Base-by-base conservation (phyloP, 2,888 invertebrate genomes). In the Cheilosia scutellata region DNA sequence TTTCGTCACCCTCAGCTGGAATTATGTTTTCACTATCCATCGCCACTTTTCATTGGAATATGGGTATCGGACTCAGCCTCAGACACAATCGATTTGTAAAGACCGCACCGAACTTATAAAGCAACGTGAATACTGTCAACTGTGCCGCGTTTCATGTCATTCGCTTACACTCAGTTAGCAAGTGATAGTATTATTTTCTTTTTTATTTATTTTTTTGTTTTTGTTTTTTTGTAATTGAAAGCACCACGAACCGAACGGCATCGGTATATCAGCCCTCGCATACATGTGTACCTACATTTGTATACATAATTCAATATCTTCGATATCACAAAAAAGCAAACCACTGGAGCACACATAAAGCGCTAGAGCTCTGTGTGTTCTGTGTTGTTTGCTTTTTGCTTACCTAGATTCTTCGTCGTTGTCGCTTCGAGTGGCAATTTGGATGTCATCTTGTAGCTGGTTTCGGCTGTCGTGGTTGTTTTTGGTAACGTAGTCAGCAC, bases 321-420 rank as follows among this genome's bases (percentile, higher is more conserved):
- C 27, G 51, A 51, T 27, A 51, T 33, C 25, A 51, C 11, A 31
- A 31, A 49, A 42, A 49, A 5, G 20, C 31, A 58, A 57, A 65
- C 16, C 27, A 29, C 60, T 42, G 40, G 53, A 53, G 53, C 53
- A 62, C 72, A 60, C 51, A 72, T 51, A 51, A 44, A 58, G 47
- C 37, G 33, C 5, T 44, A 6, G 27, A 2, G 13, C 20, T 55
- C 25, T 27, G 47, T 44, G 47, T 44, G 44, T 47, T 44, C 20
- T 20, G 44, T 47, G 20, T 47, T 63, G 40, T 78, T 53, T 80
- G 65, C 20, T 53, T 44, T 74, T 63, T 53, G 44, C 58, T 86
- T 62, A 86, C 86, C 72, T 49, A 47, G 66, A 70, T 76, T 82
- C 82, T 71, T 86, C 86, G 51, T 82, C 86, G 72, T 33, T 72